phyloP scores from a whole-genome alignment of 1,140 invertebrate species.

The Euura saliciscinereae region DNA sequence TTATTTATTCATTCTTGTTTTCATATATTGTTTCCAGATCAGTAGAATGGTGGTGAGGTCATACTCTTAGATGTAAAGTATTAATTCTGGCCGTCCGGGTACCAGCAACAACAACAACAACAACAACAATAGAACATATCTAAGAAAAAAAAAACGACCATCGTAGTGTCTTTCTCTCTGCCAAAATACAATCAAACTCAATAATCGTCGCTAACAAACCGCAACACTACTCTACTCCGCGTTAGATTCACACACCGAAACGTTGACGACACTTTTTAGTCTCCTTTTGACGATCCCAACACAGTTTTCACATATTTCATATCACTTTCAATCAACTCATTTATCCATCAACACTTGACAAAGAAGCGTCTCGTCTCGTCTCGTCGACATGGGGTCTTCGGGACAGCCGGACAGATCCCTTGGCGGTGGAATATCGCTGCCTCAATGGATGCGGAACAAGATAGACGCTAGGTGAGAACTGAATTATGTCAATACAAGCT shows the following conservation, averaged over 20 bases:
- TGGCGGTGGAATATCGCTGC: conserved; percentile 60
- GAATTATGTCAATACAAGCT: no score
- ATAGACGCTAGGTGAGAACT: conserved; percentile 49
- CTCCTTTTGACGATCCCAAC: not conserved
- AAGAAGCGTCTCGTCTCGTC: no score
- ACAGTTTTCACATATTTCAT: not conserved
- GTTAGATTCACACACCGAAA: not conserved
- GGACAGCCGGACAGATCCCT: conserved; percentile 58
- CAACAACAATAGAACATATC: no score
- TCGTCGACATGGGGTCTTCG: conserved; percentile 51
- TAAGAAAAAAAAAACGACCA: no score
- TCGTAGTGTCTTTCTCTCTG: not conserved
- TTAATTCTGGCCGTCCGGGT: not conserved
- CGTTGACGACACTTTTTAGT: not conserved
- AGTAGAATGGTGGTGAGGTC: conserved; percentile 36
- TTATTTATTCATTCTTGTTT: not conserved
- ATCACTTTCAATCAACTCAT: no score
- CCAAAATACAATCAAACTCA: not conserved
- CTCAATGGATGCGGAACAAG: conserved; percentile 66
- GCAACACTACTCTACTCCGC: not conserved
- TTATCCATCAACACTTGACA: no score
- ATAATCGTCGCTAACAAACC: not conserved
- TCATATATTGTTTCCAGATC: conserved; percentile 33
- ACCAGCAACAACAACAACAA: not conserved
- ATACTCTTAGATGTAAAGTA: conserved; percentile 29